A percentile compares a stretch with the other conserved stretches of the same genome.
Conservation (phyloP, 2,888 invertebrate genomes). For the Ochropleura leucogaster region DNA sequence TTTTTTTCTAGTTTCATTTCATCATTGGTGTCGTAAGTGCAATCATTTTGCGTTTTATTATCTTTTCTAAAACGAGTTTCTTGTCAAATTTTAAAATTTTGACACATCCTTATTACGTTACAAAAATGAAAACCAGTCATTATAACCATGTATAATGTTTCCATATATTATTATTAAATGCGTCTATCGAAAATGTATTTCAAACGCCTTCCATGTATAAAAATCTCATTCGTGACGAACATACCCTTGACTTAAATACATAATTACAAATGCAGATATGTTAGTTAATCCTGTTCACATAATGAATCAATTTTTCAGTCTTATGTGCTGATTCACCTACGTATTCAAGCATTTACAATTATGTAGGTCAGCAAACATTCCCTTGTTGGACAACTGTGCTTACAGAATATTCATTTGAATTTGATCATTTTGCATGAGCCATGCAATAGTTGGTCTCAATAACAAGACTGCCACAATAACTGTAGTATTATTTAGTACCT, state of each 20-base stretch:
- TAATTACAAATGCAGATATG: neutral
- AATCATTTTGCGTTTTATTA: neutral
- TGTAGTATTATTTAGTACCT: neutral
- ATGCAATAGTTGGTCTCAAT: neutral
- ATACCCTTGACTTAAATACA: slow-evolving; percentile 38
- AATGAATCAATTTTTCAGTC: slow-evolving; percentile 10
- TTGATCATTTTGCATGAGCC: neutral
- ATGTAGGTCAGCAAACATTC: neutral
- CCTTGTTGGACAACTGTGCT: neutral
- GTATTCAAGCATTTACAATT: neutral
- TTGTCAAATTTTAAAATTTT: neutral
- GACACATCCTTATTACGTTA: neutral
- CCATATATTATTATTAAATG: neutral
- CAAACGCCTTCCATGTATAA: neutral
- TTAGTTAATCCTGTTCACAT: slow-evolving; percentile 22
- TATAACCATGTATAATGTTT: neutral
- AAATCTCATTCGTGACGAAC: neutral
- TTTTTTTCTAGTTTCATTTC: neutral
- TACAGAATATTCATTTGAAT: neutral
- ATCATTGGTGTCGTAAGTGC: neutral
- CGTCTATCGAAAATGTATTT: neutral
- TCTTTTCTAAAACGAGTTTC: neutral
- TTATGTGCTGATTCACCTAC: slow-evolving; percentile 12
- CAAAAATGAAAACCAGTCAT: neutral
- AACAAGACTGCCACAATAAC: neutral